phyloP scores from a whole-genome alignment of 2,113 vertebrate species.

The Todiramphus chloris region DNA sequence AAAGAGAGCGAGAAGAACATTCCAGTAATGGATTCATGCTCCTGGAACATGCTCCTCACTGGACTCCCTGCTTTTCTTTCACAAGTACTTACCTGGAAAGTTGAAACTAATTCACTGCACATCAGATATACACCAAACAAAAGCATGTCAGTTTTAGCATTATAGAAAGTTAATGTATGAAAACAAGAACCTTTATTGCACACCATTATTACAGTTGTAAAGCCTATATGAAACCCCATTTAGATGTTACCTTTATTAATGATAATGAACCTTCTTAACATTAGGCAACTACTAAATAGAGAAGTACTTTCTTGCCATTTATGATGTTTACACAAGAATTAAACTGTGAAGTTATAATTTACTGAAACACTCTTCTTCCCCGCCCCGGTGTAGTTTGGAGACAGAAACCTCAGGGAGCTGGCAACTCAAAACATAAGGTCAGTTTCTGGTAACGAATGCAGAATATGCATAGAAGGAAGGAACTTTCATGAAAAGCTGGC shows the following conservation, averaged over 20 bases:
- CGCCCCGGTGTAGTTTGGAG: neutral
- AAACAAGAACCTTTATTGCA: neutral
- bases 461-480: neutral
- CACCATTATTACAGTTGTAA: neutral
- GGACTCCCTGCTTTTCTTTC: neutral
- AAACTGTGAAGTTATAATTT: neutral
- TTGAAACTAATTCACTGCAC: neutral
- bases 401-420: neutral
- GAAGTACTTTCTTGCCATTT: neutral
- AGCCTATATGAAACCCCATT: neutral
- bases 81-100: neutral
- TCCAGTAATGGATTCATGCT: neutral
- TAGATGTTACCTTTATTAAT: neutral
- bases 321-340: neutral
- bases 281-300: neutral
- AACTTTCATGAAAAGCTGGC: neutral
- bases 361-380: neutral
- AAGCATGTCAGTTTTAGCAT: neutral
- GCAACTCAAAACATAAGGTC: slow-evolving; percentile 24
- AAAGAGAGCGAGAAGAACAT: neutral
- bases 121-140: neutral
- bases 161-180: neutral
- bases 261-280: neutral
- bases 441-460: neutral
- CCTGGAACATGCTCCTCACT: neutral